Conservation (phyloP, 2,113 vertebrate genomes). For the Probosciger aterrimus region DNA sequence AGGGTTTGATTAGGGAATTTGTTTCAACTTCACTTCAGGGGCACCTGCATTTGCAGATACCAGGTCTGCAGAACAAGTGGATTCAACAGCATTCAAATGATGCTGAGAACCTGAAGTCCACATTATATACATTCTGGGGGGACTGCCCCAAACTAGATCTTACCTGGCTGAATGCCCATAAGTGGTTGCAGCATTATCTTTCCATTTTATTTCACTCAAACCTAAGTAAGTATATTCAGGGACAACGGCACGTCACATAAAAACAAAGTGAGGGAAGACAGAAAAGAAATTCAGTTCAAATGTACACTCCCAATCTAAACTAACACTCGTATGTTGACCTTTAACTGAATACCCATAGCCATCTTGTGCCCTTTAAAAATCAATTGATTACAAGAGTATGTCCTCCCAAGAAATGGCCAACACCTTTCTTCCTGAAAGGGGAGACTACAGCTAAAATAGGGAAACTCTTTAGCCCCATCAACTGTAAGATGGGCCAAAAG, state of each 20-base stretch:
- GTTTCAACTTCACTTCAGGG: neutral
- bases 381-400: neutral
- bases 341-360: neutral
- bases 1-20: neutral
- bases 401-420: neutral
- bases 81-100: neutral
- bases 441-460: neutral
- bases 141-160: neutral
- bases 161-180: neutral
- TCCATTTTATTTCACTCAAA: neutral
- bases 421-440: neutral
- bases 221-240: neutral
- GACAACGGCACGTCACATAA: neutral
- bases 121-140: fast-evolving
- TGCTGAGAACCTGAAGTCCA: neutral
- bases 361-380: neutral
- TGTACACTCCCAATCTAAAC: neutral
- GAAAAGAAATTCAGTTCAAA: neutral
- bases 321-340: neutral
- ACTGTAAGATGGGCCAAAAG: neutral
- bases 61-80: neutral
- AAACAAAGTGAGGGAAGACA: neutral
- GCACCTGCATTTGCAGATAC: neutral
- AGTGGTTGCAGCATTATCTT: neutral
- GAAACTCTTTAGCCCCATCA: neutral